These are phyloP conservation scores for Harpagoxenus sublaevis DNA, from an alignment of 2,888 invertebrate genomes.

Conservation along the genomic window DNA sequence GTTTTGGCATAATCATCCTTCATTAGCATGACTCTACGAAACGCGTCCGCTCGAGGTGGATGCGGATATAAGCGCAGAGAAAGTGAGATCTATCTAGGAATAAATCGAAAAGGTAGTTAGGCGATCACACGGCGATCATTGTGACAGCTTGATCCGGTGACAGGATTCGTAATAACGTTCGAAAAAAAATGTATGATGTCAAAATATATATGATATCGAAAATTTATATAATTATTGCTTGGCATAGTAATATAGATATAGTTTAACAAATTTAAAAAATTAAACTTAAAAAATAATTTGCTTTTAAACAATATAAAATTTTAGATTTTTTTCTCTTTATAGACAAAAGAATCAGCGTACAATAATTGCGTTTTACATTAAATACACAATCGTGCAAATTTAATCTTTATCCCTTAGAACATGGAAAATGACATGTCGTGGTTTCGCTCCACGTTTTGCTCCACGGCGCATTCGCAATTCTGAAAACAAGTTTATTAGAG, in stretches of 20 bases:
- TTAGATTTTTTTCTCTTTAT: neutral
- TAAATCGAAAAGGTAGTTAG: conserved; percentile 32
- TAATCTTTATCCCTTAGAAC: neutral
- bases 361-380: neutral
- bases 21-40: conserved; percentile 65
- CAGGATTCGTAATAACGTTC: conserved; percentile 31
- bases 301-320: neutral
- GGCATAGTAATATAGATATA: neutral
- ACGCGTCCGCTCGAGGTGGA: conserved; percentile 29
- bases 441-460: neutral
- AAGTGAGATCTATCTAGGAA: conserved; percentile 47
- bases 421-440: neutral
- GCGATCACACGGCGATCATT: conserved; percentile 19
- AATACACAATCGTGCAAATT: neutral
- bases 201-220: neutral
- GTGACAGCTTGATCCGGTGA: conserved; percentile 49
- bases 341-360: neutral
- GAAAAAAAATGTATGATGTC: conserved; percentile 26
- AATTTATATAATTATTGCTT: conserved; percentile 20
- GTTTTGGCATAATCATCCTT: conserved; percentile 69
- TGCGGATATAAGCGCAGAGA: conserved; percentile 27
- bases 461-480: neutral
- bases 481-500: conserved; percentile 49
- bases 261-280: neutral
- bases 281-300: conserved; percentile 1